Evolutionary conservation across 1,140 invertebrate species (phyloP).

Genomic region (Chrysoperla carnea): DNA sequence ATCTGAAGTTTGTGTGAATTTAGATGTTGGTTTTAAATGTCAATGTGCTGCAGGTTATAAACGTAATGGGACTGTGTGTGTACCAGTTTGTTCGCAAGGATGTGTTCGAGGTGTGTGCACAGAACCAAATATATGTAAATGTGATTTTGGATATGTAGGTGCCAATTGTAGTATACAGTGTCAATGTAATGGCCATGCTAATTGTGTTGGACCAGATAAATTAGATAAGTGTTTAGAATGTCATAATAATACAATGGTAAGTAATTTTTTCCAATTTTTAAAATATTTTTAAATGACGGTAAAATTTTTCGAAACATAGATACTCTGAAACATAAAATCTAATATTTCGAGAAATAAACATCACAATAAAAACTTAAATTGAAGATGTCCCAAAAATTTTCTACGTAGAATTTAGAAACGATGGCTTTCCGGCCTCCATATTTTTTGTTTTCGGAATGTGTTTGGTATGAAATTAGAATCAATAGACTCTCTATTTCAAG

Average conservation of each 20-base stretch:
- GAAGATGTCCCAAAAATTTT: too few species aligned
- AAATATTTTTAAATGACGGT: neutral
- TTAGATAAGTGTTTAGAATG: conserved; percentile 69
- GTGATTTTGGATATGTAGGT: conserved; percentile 90
- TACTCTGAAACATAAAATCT: too few species aligned
- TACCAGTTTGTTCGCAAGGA: conserved; percentile 73
- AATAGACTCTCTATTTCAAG: too few species aligned
- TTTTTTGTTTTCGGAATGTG: too few species aligned
- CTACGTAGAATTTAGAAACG: too few species aligned
- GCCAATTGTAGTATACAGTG: conserved; percentile 86
- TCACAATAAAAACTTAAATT: too few species aligned
- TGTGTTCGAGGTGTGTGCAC: conserved; percentile 78
- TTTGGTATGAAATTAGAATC: too few species aligned
- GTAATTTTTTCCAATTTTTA: conserved; percentile 3
- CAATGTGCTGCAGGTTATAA: conserved; percentile 70
- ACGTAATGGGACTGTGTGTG: conserved; percentile 35
- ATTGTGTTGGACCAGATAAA: conserved; percentile 72
- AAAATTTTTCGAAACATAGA: too few species aligned
- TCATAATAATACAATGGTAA: conserved; percentile 78
- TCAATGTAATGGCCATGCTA: conserved; percentile 85
- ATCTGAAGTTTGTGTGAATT: conserved; percentile 71
- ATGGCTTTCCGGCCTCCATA: too few species aligned
- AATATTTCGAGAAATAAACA: too few species aligned
- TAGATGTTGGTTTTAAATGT: conserved; percentile 56
- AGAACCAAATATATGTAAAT: conserved; percentile 68